Conservation (phyloP, 1,140 invertebrate genomes). For the Ladona fulva region DNA sequence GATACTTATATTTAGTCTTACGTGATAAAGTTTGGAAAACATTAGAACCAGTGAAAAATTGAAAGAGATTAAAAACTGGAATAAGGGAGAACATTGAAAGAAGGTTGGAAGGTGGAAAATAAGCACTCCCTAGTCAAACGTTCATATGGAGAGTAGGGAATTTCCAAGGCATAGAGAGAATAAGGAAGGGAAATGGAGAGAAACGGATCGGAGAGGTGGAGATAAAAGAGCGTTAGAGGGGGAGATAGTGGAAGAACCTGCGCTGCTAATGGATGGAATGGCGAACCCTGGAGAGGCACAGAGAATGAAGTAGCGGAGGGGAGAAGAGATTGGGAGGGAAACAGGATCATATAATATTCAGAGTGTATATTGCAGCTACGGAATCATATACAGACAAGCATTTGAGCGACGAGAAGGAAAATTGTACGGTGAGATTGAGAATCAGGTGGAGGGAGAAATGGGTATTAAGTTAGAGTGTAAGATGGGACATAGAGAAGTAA, state of each 20-base stretch:
- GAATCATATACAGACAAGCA: not conserved
- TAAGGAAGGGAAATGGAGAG: not conserved
- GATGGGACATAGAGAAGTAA: no score
- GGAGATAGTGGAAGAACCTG: not conserved
- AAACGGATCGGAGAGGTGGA: not conserved
- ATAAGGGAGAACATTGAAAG: not conserved
- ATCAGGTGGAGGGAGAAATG: no score
- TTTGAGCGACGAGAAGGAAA: no score
- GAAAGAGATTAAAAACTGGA: not conserved
- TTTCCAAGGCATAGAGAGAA: not conserved
- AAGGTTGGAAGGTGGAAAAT: not conserved
- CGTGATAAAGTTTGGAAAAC: no score
- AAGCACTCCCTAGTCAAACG: not conserved
- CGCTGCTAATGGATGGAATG: not conserved
- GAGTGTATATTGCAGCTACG: not conserved
- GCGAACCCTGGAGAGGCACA: not conserved
- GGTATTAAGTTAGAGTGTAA: no score
- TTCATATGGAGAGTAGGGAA: not conserved
- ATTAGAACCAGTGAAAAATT: no score
- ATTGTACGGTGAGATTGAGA: no score
- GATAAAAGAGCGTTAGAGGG: not conserved
- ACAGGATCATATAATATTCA: not conserved
- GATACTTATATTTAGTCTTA: no score
- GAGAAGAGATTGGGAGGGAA: no score
- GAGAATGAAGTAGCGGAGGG: not conserved